phyloP scores from a whole-genome alignment of 2,888 invertebrate species.

The Nephrotoma flavescens region DNA sequence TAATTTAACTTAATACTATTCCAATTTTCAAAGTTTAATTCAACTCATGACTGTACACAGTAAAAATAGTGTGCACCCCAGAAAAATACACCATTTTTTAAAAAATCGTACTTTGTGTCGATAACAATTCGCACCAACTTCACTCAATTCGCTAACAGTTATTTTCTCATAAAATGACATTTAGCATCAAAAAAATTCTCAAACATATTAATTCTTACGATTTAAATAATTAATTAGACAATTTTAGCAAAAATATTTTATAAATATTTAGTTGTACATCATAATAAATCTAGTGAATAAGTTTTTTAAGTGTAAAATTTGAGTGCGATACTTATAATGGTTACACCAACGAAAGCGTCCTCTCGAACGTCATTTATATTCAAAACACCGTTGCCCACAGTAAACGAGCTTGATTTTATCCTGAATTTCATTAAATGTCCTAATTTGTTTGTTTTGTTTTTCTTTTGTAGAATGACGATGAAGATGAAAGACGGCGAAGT shows the following conservation, averaged over 20 bases:
- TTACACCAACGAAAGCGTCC: not conserved
- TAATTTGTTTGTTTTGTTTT: not conserved
- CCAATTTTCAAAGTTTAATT: too few species aligned
- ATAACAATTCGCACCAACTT: not conserved
- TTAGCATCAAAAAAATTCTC: not conserved
- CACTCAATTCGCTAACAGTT: not conserved
- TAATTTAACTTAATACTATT: too few species aligned
- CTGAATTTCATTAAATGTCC: not conserved
- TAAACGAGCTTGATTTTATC: not conserved
- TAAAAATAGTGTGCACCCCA: not conserved
- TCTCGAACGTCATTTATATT: not conserved
- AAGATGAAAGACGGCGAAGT: conserved; percentile 39
- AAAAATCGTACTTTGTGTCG: not conserved
- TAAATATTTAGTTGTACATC: not conserved
- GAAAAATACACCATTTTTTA: not conserved
- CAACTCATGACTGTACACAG: not conserved
- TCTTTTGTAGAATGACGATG: conserved; percentile 38
- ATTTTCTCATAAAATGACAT: not conserved
- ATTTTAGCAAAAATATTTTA: not conserved
- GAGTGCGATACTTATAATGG: not conserved
- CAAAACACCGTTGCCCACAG: not conserved
- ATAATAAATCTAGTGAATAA: not conserved
- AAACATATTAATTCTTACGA: not conserved
- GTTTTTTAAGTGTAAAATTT: not conserved
- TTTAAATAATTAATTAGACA: not conserved